Evolutionary conservation across 1,140 invertebrate genomes (phyloP).

Genomic region (Pogonomyrmex californicus): DNA sequence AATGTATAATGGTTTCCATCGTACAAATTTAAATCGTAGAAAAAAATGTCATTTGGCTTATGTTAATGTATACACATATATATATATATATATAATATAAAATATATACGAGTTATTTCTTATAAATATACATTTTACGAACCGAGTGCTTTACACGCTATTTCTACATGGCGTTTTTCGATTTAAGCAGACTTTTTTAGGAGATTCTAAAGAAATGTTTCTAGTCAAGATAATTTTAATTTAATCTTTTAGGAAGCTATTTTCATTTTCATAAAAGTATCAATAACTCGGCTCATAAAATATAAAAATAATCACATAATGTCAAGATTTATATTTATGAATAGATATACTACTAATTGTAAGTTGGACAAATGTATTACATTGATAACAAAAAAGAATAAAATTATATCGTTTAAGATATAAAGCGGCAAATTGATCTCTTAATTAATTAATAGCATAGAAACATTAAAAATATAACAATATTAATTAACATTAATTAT

Average conservation of each 20-base stretch:
- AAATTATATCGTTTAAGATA: conserved; percentile 7
- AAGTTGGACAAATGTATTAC: not conserved
- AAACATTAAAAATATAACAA: not conserved
- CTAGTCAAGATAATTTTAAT: conserved; percentile 4
- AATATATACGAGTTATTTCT: conserved; percentile 13
- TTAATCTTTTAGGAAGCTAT: not conserved
- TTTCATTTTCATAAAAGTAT: not conserved
- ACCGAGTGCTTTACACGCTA: not conserved
- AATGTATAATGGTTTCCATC: not conserved
- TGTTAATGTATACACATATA: not conserved
- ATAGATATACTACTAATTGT: conserved; percentile 6
- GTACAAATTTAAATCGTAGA: conserved; percentile 8
- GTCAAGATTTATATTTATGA: not conserved
- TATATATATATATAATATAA: conserved; percentile 1
- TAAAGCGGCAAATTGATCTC: conserved; percentile 6
- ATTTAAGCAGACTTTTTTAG: not conserved
- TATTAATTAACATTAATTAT: not conserved
- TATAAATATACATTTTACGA: conserved; percentile 18
- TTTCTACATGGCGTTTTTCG: not conserved
- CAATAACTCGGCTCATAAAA: conserved; percentile 8
- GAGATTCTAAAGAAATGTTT: not conserved
- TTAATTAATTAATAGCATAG: conserved; percentile 7
- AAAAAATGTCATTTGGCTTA: not conserved
- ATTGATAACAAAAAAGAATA: not conserved
- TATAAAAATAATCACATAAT: conserved; percentile 5